Percentiles rank a stretch among this genome's conserved stretches.
These are phyloP conservation scores for Miniopterus natalensis DNA, from an alignment of 2,113 vertebrate species.

Conservation along the genomic window DNA sequence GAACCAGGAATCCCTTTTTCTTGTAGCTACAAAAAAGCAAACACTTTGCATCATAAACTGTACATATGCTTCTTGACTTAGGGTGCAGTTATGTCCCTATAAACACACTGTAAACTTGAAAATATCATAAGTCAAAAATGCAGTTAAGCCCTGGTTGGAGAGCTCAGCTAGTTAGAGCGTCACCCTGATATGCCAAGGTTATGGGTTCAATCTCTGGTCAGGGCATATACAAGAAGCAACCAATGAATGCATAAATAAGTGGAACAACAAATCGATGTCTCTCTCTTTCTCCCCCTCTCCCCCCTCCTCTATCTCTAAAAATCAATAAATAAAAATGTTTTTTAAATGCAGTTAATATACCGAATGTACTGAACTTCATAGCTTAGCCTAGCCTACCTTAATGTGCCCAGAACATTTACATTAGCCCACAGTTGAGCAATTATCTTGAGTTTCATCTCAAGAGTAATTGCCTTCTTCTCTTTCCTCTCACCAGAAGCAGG, in stretches of 20 bases:
- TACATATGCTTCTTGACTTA: neutral
- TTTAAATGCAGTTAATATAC: neutral
- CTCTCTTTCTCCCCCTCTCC: too few relatives aligned
- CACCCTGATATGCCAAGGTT: too few relatives aligned
- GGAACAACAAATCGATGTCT: too few relatives aligned
- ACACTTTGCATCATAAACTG: neutral
- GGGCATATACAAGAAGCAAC: too few relatives aligned
- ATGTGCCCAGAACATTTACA: neutral
- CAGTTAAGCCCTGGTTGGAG: neutral
- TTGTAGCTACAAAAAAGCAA: conserved; percentile 14
- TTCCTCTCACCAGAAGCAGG: neutral
- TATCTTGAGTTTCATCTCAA: neutral
- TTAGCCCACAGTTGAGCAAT: neutral
- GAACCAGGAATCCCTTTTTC: neutral
- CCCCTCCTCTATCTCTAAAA: too few relatives aligned
- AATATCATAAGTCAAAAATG: neutral
- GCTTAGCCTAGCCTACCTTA: neutral
- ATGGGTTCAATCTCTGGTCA: too few relatives aligned
- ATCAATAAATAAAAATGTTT: too few relatives aligned
- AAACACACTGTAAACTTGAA: neutral
- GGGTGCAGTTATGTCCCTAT: neutral
- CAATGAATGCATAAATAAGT: too few relatives aligned
- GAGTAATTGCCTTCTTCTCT: neutral
- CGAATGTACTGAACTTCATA: neutral
- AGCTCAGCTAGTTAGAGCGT: neutral